A percentile compares a stretch with the other conserved stretches of the same genome.
phyloP scores from a whole-genome alignment of 2,113 vertebrate genomes.

The Reinhardtius hippoglossoides region DNA sequence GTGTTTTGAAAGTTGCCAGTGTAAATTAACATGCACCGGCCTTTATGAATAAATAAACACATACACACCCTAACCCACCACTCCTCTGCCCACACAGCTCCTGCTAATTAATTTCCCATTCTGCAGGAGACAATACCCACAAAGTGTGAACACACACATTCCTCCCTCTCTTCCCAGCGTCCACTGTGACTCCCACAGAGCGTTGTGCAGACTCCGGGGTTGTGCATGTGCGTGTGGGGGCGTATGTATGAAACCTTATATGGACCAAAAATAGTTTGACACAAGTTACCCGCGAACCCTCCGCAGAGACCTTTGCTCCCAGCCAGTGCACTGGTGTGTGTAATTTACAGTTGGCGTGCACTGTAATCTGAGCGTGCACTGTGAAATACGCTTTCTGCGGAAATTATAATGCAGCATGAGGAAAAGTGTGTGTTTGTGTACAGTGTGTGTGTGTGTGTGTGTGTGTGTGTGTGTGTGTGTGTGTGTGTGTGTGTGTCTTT shows the following conservation, averaged over 20 bases:
- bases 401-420: conserved; percentile 56
- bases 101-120: conserved; percentile 34
- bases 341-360: neutral
- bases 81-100: neutral
- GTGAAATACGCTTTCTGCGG: too few species aligned
- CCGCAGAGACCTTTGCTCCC: conserved; percentile 44
- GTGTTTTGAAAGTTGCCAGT: too few species aligned
- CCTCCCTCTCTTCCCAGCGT: conserved; percentile 9
- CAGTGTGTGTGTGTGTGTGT: conserved; percentile 18
- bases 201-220: neutral
- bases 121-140: conserved; percentile 17
- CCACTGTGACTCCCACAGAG: conserved; percentile 16
- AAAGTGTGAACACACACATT: conserved; percentile 26
- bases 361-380: neutral
- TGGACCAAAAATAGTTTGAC: conserved; percentile 77
- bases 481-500: conserved; percentile 36
- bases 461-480: conserved; percentile 24
- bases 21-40: too few species aligned
- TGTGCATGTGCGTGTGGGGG: conserved; percentile 40
- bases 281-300: conserved; percentile 31
- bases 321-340: conserved; percentile 4
- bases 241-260: conserved; percentile 74
- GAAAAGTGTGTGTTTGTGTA: conserved; percentile 1
- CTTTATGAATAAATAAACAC: neutral
- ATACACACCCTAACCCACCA: neutral